Evolutionary conservation across 2,113 vertebrate genomes (phyloP), one percentile per base, ranked within the genome.

Genomic region (Pterophyllum scalare): DNA sequence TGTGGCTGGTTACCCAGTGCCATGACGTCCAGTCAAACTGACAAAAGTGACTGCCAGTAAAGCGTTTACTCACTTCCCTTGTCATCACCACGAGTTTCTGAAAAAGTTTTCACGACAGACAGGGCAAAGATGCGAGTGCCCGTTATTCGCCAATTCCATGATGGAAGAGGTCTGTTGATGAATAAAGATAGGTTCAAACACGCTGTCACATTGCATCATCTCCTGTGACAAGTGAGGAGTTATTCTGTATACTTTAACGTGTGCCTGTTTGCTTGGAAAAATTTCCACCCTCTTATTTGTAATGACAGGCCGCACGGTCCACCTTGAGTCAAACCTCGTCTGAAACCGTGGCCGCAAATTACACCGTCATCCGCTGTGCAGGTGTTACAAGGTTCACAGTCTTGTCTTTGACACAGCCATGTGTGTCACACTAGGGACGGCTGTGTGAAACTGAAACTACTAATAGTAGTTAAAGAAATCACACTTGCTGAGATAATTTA

Each of bases 61-160:
- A 83, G 19, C n/a, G 10, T 94, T 90, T 79, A 85, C 58, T 90
- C 90, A 93, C 86, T 93, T 94, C 90, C 88, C 38, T 80, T 88
- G 58, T 81, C 58, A 54, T 79, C 79, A 83, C 60, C 79, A 26
- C 72, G 22, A n/a, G 17, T 84, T 90, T 84, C 59, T 52, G 38
- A 65, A 75, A 80, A 82, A 54, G 67, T 72, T 72, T 72, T 52
- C 26, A 5, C 28, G 46, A 31, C 24, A 72, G 24, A 52, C 67
- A 4, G 7, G 26, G 19, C 19, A 43, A 82, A 72, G 20, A 31
- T 13, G 5, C n/a, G 19, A 67, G 22, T 74, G 67, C 10, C 24
- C n/a, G 24, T 22, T 33, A 15, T 26, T 74, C n/a, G 8, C 20
- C 24, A 3, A 35, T 24, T 19, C n/a, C 15, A 12, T 43, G 77